Evolutionary conservation across 2,797 vertebrate species (phyloP), one percentile per base, ranked within the genome.

Genomic region (Percopsis omiscomaycus): DNA sequence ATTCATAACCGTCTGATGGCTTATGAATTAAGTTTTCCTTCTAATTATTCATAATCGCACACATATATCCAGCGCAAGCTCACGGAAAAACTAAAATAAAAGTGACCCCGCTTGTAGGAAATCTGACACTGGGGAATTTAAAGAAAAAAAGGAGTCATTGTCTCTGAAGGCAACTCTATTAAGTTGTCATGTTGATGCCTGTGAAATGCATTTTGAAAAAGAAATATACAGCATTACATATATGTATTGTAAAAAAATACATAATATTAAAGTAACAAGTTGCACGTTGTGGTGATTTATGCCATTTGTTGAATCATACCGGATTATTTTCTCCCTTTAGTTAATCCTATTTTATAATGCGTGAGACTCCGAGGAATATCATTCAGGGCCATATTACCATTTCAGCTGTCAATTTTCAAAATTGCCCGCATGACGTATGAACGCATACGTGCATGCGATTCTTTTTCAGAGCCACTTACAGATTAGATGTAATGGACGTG

Each of bases 21-120:
- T 87, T 88, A 90, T 88, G 84, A 92, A 91, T 90, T 83, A 89
- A 88, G 81, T 90, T 91, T 91, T 86, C 93, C 93, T 91, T 90
- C 89, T 94, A 94, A 95, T 92, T 89, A 90, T 95, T 96, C 92
- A 91, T 92, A 95, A 90, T 92, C 89, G 90, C 83, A 89, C 75
- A 91, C 90, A 91, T 88, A 63, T n/a, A 68, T 42, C 57, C 9
- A 56, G 22, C 44, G 70, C 65, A 66, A 14, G 58, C 74, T 61
- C 37, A 59, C 65, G 55, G 60, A 46, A 79, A 70, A 77, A 56
- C 16, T 62, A 68, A 71, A 54, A 68, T 54, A 46, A 37, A 67
- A 15, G 51, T 54, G 54, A 78, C 82, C 57, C 66, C 64, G 30
- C 69, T 71, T 11, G 45, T 28, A 5, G 62, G 54, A 54, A 59